A percentile compares a stretch with the other conserved stretches of the same genome.
phyloP scores from a whole-genome alignment of 2,888 invertebrate species.

The Therioaphis trifolii region DNA sequence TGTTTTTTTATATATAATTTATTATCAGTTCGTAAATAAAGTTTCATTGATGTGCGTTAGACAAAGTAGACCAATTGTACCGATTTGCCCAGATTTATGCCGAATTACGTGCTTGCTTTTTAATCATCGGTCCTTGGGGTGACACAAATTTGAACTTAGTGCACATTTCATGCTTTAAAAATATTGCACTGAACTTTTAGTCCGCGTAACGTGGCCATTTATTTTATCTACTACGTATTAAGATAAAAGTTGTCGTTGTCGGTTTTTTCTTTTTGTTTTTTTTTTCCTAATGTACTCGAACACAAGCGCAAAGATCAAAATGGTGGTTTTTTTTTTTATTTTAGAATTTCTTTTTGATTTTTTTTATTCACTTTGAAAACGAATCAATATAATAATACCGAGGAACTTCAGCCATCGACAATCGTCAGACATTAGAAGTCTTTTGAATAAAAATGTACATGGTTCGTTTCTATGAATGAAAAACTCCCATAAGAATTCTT shows the following conservation, averaged over 20 bases:
- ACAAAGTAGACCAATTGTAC: not conserved
- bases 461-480: too few species aligned
- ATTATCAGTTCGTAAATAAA: not conserved
- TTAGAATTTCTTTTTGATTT: conserved; percentile 1
- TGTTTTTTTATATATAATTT: not conserved
- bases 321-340: not conserved
- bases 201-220: not conserved
- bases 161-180: conserved; percentile 6
- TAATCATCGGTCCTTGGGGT: not conserved
- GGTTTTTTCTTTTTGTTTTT: not conserved
- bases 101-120: not conserved
- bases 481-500: too few species aligned
- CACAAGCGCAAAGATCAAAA: not conserved
- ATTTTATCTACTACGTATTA: not conserved
- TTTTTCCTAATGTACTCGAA: not conserved
- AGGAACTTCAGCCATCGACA: too few species aligned
- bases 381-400: too few species aligned
- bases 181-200: conserved; percentile 6
- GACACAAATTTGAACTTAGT: conserved; percentile 19
- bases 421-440: too few species aligned
- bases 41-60: not conserved
- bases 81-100: conserved; percentile 3
- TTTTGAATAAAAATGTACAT: too few species aligned
- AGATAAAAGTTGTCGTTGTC: too few species aligned
- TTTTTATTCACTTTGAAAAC: not conserved